These are phyloP conservation scores for Leptosomus discolor DNA, from an alignment of 2,113 vertebrate genomes.

Conservation along the genomic window DNA sequence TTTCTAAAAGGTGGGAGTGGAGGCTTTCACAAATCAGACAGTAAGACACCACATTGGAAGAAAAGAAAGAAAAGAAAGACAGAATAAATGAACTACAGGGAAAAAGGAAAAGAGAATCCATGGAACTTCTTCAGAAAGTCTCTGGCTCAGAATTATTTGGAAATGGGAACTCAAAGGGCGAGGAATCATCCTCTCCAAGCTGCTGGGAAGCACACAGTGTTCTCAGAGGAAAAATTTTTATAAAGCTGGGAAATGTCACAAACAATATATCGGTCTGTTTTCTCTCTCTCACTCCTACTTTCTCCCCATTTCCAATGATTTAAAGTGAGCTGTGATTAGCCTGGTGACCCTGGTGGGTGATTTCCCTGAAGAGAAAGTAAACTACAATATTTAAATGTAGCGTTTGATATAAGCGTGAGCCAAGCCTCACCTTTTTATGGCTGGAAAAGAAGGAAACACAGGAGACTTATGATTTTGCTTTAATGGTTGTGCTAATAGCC, in stretches of 20 bases:
- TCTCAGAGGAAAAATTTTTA: background rate
- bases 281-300: background rate
- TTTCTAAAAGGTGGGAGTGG: background rate
- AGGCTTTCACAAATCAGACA: background rate
- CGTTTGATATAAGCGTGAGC: background rate
- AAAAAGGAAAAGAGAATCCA: background rate
- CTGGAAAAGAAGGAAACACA: background rate
- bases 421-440: background rate
- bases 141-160: background rate
- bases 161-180: background rate
- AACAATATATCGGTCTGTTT: background rate
- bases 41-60: background rate
- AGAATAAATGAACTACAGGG: background rate
- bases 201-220: background rate
- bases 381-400: background rate
- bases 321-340: constrained; percentile 14
- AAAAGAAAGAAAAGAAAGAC: background rate
- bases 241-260: background rate
- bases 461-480: background rate
- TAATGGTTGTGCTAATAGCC: background rate
- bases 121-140: background rate
- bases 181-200: background rate
- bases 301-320: background rate
- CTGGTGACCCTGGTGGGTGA: background rate
- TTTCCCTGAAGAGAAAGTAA: constrained; percentile 26